phyloP scores from a whole-genome alignment of 2,797 vertebrate genomes.

The Apogon talboti region DNA sequence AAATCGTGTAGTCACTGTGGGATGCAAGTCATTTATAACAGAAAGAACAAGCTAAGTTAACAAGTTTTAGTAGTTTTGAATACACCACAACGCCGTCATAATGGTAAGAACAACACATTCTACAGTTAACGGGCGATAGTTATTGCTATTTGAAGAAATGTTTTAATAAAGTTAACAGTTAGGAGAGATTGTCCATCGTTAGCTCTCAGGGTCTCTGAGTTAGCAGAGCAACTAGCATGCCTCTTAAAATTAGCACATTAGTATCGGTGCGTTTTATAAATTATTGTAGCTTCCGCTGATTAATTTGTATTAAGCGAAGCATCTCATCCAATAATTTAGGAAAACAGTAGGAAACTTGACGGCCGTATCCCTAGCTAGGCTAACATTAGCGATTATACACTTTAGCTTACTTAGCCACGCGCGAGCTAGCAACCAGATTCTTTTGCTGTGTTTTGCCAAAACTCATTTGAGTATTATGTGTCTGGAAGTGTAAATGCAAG shows the following conservation, averaged over 20 bases:
- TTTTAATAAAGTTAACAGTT: neutral
- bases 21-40: slow-evolving; percentile 15
- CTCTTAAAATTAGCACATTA: neutral
- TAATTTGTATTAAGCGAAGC: accelerated
- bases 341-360: accelerated
- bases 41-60: neutral
- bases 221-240: neutral
- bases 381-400: neutral
- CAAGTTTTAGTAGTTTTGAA: neutral
- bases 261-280: accelerated
- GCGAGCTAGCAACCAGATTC: slow-evolving; percentile 6
- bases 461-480: too few species aligned
- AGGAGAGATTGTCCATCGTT: neutral
- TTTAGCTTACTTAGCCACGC: neutral
- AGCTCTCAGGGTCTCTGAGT: neutral
- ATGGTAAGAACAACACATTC: slow-evolving; percentile 73
- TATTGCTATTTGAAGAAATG: neutral
- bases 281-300: accelerated
- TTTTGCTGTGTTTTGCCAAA: neutral
- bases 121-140: too few species aligned
- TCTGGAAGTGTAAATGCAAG: too few species aligned
- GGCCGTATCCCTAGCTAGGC: neutral
- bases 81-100: slow-evolving; percentile 22
- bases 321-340: too few species aligned
- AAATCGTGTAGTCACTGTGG: slow-evolving; percentile 85